These are phyloP conservation scores for Drosophila suboccidentalis DNA, from an alignment of 2,888 invertebrate genomes.

Conservation along the genomic window DNA sequence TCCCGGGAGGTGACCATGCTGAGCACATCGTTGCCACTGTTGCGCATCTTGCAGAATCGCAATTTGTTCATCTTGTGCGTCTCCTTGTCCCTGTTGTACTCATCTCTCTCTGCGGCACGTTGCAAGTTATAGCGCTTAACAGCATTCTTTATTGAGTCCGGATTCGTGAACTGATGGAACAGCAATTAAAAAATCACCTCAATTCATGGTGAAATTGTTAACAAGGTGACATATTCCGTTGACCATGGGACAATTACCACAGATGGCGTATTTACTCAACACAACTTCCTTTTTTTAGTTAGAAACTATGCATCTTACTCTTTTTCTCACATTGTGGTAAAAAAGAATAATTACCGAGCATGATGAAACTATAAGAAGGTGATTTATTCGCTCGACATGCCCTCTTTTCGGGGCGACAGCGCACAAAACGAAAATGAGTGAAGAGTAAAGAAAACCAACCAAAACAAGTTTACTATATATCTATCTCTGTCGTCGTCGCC, in stretches of 20 bases:
- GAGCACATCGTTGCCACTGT: constrained; percentile 37
- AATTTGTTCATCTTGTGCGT: constrained; percentile 22
- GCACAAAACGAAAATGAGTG: too few species aligned
- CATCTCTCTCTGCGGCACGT: constrained; percentile 56
- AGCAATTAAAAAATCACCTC: neutral
- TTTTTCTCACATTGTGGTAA: neutral
- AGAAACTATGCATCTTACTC: neutral
- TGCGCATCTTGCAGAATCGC: constrained; percentile 65
- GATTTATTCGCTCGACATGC: too few species aligned
- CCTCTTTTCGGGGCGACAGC: too few species aligned
- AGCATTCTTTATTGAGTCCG: constrained; percentile 67
- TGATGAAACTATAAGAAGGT: too few species aligned
- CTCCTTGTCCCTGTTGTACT: constrained; percentile 30
- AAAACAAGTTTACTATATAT: too few species aligned
- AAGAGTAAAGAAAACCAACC: too few species aligned
- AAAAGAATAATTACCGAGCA: neutral
- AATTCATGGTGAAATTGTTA: neutral
- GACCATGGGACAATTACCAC: neutral
- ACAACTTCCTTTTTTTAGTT: too few species aligned
- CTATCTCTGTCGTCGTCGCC: too few species aligned
- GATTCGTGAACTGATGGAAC: constrained; percentile 53
- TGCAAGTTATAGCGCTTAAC: constrained; percentile 65
- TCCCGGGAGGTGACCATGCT: constrained; percentile 59
- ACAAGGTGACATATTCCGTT: neutral
- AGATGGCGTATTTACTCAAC: neutral